Evolutionary conservation across 2,113 vertebrate species (phyloP).

Genomic region (Etheostoma cragini): DNA sequence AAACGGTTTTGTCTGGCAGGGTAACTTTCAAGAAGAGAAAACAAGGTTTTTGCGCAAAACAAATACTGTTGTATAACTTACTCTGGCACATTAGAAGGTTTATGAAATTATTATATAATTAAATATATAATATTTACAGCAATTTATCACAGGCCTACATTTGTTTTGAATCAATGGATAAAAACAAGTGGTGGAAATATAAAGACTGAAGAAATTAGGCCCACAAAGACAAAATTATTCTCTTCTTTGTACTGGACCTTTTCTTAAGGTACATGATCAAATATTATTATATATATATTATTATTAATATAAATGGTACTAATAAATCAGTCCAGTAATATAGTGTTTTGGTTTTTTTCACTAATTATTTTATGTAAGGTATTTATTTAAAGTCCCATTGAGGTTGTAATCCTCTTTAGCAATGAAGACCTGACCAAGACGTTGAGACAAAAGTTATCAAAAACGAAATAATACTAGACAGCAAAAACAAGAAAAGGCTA

Average conservation of each 20-base stretch:
- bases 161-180: neutral
- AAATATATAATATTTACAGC: neutral
- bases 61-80: conserved; percentile 10
- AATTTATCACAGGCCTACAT: neutral
- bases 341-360: no score
- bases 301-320: no score
- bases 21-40: neutral
- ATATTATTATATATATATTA: no score
- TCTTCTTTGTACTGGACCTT: neutral
- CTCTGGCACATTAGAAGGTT: neutral
- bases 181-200: neutral
- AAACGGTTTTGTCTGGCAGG: no score
- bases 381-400: no score
- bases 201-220: neutral
- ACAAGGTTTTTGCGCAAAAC: neutral
- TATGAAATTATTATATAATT: neutral
- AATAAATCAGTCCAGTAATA: no score
- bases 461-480: neutral
- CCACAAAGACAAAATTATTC: neutral
- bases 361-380: no score
- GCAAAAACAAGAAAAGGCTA: no score
- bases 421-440: neutral
- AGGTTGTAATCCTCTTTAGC: no score
- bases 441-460: neutral
- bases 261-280: no score